These are phyloP conservation scores for Bedellia somnulentella DNA, from an alignment of 2,888 invertebrate genomes.

Conservation along the genomic window DNA sequence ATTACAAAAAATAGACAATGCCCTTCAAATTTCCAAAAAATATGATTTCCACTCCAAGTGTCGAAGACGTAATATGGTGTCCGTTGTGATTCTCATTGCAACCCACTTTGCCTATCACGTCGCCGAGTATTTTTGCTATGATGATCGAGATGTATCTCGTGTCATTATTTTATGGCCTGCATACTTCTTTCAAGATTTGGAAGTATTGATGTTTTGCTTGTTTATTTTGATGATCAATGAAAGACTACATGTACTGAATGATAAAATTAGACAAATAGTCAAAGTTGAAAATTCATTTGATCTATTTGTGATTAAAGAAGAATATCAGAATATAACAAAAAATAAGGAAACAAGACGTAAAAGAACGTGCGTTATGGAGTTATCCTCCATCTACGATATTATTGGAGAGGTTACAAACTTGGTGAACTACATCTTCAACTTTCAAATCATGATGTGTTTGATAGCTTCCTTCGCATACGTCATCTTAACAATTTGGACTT, in stretches of 20 bases:
- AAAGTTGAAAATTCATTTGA: too few species aligned
- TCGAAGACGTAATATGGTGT: background rate
- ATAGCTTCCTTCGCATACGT: background rate
- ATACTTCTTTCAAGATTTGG: constrained; percentile 5
- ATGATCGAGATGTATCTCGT: too few species aligned
- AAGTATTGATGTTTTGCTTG: constrained; percentile 3
- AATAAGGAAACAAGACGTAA: background rate
- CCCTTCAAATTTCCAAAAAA: too few species aligned
- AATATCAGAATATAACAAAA: too few species aligned
- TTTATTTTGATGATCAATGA: constrained; percentile 3
- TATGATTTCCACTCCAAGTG: too few species aligned
- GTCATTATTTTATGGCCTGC: background rate
- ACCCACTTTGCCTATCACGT: background rate
- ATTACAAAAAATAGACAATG: too few species aligned
- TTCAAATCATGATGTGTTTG: background rate
- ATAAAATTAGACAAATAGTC: constrained; percentile 3
- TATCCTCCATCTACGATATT: background rate
- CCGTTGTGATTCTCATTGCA: background rate
- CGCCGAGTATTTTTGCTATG: background rate
- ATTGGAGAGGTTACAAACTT: background rate
- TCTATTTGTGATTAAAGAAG: too few species aligned
- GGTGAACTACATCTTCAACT: constrained; percentile 1
- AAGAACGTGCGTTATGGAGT: background rate
- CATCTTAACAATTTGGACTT: background rate
- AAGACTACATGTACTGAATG: constrained; percentile 4